These are phyloP conservation scores for Ephestia elutella DNA, from an alignment of 1,140 invertebrate genomes.

Conservation along the genomic window DNA sequence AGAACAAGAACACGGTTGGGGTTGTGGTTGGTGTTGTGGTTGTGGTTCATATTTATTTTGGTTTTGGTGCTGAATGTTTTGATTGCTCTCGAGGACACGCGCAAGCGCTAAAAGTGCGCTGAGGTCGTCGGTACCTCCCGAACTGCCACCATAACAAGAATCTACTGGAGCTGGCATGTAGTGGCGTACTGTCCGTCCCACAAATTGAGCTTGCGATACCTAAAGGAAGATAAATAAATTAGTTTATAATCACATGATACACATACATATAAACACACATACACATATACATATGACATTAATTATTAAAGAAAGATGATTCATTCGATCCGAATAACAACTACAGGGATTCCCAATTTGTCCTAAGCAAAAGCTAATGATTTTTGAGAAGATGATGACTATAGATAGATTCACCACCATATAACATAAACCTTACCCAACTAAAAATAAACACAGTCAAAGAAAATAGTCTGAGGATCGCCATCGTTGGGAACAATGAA, in stretches of 20 bases:
- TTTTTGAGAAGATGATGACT: too few species aligned
- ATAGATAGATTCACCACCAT: neutral
- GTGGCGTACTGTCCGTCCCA: neutral
- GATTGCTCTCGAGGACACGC: slow-evolving; percentile 30
- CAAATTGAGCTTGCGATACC: slow-evolving; percentile 8
- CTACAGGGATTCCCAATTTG: too few species aligned
- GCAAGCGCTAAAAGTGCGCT: slow-evolving; percentile 30
- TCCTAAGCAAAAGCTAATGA: too few species aligned
- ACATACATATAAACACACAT: too few species aligned
- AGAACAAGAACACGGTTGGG: slow-evolving; percentile 14
- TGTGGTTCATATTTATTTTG: neutral
- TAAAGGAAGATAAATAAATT: neutral
- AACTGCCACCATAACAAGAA: slow-evolving; percentile 5
- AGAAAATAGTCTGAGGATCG: neutral
- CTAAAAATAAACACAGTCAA: neutral
- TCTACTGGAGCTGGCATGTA: neutral
- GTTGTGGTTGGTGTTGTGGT: neutral
- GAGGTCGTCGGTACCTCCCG: slow-evolving; percentile 27
- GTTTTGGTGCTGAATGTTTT: neutral
- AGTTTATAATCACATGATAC: too few species aligned
- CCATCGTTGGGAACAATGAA: neutral
- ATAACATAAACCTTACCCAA: neutral
- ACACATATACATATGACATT: too few species aligned
- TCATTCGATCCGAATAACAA: too few species aligned
- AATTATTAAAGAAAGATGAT: too few species aligned